Conservation (phyloP, 2,888 invertebrate species). For the Baronia brevicornis region DNA sequence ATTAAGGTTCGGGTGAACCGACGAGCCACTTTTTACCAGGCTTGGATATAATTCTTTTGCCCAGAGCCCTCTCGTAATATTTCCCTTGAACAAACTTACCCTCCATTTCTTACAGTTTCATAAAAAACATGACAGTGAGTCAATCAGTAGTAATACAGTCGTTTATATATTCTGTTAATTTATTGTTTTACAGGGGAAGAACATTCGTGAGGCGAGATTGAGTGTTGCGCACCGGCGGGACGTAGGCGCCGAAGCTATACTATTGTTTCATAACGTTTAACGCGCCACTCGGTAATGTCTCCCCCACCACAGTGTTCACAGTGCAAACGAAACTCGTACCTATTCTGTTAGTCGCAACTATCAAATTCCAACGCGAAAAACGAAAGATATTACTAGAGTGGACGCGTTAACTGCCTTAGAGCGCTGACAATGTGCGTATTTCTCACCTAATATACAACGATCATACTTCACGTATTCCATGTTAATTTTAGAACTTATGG, state of each 20-base stretch:
- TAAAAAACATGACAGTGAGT: no score
- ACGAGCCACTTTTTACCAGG: no score
- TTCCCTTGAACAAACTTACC: no score
- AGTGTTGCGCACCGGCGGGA: constrained; percentile 68
- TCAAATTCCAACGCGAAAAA: constrained; percentile 9
- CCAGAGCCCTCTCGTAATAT: no score
- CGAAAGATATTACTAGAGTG: constrained; percentile 27
- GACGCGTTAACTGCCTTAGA: constrained; percentile 30
- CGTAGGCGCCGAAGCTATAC: constrained; percentile 32
- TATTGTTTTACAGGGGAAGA: constrained; percentile 80
- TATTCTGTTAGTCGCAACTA: constrained; percentile 9
- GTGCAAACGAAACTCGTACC: constrained; percentile 13
- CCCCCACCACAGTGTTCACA: constrained; percentile 12
- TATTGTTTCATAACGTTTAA: constrained; percentile 2
- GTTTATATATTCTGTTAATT: no score
- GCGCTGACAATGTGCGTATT: constrained; percentile 58
- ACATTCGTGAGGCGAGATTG: constrained; percentile 91
- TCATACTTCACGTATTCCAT: constrained; percentile 9
- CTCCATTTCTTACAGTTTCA: no score
- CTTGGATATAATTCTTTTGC: no score
- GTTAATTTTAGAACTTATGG: constrained; percentile 12
- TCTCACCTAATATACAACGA: constrained; percentile 30
- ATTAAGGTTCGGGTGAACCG: no score
- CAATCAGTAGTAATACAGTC: no score
- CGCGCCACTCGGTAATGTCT: constrained; percentile 11